phyloP scores from a whole-genome alignment of 2,888 invertebrate species.

The Saturnia pavonia region DNA sequence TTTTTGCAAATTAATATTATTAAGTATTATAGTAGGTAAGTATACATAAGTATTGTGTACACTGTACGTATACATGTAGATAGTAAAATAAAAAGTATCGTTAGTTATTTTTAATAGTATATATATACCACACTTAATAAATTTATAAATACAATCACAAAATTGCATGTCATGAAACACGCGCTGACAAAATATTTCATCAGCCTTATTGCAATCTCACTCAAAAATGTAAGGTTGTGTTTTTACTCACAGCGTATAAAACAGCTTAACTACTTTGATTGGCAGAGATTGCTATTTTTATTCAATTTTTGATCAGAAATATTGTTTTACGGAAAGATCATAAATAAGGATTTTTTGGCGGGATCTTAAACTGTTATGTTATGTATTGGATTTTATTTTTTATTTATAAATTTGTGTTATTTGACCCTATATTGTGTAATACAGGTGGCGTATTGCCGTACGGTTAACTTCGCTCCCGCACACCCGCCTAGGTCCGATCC shows the following conservation, averaged over 20 bases:
- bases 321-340: too few species aligned
- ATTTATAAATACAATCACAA: slow-evolving; percentile 25
- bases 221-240: slow-evolving; percentile 21
- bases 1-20: too few species aligned
- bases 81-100: slow-evolving; percentile 19
- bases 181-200: slow-evolving; percentile 32
- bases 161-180: slow-evolving; percentile 19
- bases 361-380: too few species aligned
- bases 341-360: too few species aligned
- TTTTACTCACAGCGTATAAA: not conserved
- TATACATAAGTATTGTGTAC: slow-evolving; percentile 31
- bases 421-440: too few species aligned
- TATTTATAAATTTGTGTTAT: too few species aligned
- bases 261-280: not conserved
- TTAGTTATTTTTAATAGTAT: not conserved
- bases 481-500: too few species aligned
- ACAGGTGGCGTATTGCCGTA: too few species aligned
- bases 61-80: not conserved
- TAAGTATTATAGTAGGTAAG: too few species aligned
- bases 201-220: slow-evolving; percentile 31
- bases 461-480: too few species aligned
- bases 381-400: too few species aligned
- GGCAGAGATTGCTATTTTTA: not conserved
- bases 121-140: slow-evolving; percentile 24
- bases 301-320: too few species aligned